phyloP scores from a whole-genome alignment of 2,113 vertebrate species.

The Callithrix jacchus region DNA sequence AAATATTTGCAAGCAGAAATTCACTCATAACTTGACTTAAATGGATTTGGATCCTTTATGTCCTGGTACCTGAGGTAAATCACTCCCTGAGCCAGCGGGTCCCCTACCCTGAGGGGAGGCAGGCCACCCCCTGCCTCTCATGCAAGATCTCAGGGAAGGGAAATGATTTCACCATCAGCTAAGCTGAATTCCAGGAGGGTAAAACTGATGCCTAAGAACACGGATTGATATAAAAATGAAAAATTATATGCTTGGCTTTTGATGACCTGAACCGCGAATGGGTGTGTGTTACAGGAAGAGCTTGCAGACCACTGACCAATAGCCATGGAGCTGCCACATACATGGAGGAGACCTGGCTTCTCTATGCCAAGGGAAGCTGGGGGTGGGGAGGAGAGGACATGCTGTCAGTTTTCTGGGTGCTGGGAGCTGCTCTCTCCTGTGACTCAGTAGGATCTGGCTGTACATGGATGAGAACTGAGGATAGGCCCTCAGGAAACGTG shows the following conservation, averaged over 20 bases:
- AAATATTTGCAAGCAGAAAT: not conserved
- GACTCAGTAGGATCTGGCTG: not conserved
- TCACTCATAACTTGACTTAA: not conserved
- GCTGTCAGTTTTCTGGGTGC: not conserved
- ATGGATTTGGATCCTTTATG: not conserved
- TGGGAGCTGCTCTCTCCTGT: not conserved
- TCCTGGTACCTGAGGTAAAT: not conserved
- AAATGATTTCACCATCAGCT: not conserved
- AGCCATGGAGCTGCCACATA: fast-evolving
- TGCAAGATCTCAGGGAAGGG: not conserved
- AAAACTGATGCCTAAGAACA: not conserved
- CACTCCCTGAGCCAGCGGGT: no score
- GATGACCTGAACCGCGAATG: not conserved
- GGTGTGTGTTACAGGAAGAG: not conserved
- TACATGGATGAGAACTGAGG: not conserved
- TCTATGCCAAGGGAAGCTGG: not conserved
- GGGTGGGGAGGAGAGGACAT: not conserved
- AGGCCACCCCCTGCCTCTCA: not conserved
- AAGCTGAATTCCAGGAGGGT: not conserved
- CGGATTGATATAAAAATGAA: not conserved
- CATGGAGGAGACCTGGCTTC: not conserved
- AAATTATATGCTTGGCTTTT: not conserved
- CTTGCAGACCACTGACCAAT: not conserved
- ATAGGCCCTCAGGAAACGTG: not conserved
- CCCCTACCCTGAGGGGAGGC: not conserved